Evolutionary conservation across 1,140 invertebrate genomes (phyloP).

Genomic region (Eueides isabella): DNA sequence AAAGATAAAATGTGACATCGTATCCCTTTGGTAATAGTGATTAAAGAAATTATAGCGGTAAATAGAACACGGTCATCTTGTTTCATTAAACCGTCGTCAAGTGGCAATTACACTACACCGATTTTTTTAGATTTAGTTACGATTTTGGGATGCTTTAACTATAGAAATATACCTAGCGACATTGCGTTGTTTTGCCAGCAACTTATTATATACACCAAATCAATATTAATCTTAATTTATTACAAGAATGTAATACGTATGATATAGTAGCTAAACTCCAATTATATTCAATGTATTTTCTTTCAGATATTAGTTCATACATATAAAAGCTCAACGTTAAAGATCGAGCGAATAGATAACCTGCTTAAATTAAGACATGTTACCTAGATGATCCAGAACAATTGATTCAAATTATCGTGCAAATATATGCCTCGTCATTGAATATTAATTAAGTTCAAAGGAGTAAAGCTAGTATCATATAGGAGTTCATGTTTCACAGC

Average conservation of each 20-base stretch:
- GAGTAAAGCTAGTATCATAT: slow-evolving; percentile 22
- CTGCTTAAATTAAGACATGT: slow-evolving; percentile 12
- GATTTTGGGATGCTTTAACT: not conserved
- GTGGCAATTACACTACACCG: slow-evolving; percentile 59
- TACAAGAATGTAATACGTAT: too few relatives aligned
- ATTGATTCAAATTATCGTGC: slow-evolving; percentile 9
- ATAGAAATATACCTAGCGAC: not conserved
- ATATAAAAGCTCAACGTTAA: not conserved
- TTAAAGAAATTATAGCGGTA: slow-evolving; percentile 12
- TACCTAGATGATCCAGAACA: slow-evolving; percentile 17
- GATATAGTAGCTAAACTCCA: not conserved
- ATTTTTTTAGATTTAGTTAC: not conserved
- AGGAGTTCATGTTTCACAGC: slow-evolving; percentile 38
- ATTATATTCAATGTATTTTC: not conserved
- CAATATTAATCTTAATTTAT: too few relatives aligned
- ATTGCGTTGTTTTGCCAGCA: too few relatives aligned
- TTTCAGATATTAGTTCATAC: not conserved
- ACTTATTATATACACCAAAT: too few relatives aligned
- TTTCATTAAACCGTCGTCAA: slow-evolving; percentile 50
- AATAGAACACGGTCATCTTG: slow-evolving; percentile 42
- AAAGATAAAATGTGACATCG: not conserved
- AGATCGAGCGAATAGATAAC: not conserved
- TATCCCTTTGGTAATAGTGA: slow-evolving; percentile 12
- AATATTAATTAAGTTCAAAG: slow-evolving; percentile 33
- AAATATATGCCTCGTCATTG: slow-evolving; percentile 22